phyloP scores from a whole-genome alignment of 2,888 invertebrate species.

The Dysmachus trigonus region DNA sequence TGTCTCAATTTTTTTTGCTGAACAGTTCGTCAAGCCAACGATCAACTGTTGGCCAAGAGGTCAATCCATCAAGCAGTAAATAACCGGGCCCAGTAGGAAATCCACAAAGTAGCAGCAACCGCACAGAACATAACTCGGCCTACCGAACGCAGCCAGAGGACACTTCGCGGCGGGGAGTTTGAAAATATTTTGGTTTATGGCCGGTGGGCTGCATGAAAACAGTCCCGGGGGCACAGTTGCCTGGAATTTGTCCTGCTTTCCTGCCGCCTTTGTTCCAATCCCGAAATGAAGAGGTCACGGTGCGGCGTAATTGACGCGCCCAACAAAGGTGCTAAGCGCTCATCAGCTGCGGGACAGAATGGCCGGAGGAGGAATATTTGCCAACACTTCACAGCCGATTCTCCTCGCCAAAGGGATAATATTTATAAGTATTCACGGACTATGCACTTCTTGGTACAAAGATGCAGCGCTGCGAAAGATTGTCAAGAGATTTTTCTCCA shows the following conservation, averaged over 20 bases:
- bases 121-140: neutral
- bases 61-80: slow-evolving; percentile 25
- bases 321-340: slow-evolving; percentile 32
- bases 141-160: neutral
- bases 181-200: slow-evolving; percentile 34
- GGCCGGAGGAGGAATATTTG: slow-evolving; percentile 1
- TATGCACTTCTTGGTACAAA: neutral
- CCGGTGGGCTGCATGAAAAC: neutral
- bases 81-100: slow-evolving; percentile 27
- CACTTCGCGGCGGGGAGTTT: neutral
- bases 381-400: slow-evolving; percentile 1
- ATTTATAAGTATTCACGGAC: slow-evolving; percentile 10
- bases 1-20: neutral
- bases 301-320: slow-evolving; percentile 9
- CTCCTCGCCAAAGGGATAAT: slow-evolving; percentile 14
- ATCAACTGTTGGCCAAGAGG: slow-evolving; percentile 15
- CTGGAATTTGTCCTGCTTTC: neutral
- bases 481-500: neutral
- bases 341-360: slow-evolving; percentile 26
- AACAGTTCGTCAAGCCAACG: neutral
- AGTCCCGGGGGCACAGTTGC: neutral
- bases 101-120: slow-evolving; percentile 41
- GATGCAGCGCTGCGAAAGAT: neutral
- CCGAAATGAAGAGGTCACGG: slow-evolving; percentile 9
- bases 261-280: neutral